Base-by-base conservation (phyloP, 1,140 invertebrate species). In the Drosophila nannoptera region DNA sequence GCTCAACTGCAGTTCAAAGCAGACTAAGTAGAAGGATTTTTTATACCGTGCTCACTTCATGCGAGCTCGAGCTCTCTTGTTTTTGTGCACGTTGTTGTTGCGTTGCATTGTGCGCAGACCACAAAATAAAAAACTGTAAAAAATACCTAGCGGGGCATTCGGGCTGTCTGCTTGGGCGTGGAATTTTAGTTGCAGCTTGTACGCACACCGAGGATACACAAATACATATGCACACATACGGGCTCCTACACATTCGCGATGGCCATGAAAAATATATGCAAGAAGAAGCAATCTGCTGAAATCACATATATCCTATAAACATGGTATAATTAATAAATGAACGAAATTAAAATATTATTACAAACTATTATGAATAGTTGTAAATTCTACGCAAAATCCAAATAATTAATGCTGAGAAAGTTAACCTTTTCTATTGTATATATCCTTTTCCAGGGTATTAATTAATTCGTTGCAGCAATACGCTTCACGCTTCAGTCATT, bases 1-100 rank as follows among this genome's bases (percentile, higher is more conserved):
- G 70, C 70, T 69, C 70, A 69, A 53, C 59, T 73, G 70, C 59
- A 73, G 58, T 48, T 69, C 43, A 73, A 69, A 69, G 65, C 55
- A n/a, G 7, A 31, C 55, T 66, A 55, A 66, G 63, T 67, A 68
- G 36, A 22, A 22, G 22, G 22, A 22, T 56, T 46, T 56, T 32
- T 56, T 32, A 33, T 29, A 5, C 33, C 22, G 6, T 65, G 56
- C 56, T 22, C n/a, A 14, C 22, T 40, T 0, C n/a, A 2, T 50
- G 22, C 22, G 22, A 22, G 22, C 22, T 52, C 29, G 12, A n/a
- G 29, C 5, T 46, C 33, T 45, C 2, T 33, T 56, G 12, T 14
- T 45, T 12, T 54, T 70, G 35, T 52, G 22, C 22, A 22, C 22
- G 22, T 22, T 22, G 22, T 22, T 22, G 22, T 22, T 22, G 22